Evolutionary conservation across 2,113 vertebrate genomes (phyloP), one percentile per base, ranked within the genome.

Genomic region (Gavia stellata): DNA sequence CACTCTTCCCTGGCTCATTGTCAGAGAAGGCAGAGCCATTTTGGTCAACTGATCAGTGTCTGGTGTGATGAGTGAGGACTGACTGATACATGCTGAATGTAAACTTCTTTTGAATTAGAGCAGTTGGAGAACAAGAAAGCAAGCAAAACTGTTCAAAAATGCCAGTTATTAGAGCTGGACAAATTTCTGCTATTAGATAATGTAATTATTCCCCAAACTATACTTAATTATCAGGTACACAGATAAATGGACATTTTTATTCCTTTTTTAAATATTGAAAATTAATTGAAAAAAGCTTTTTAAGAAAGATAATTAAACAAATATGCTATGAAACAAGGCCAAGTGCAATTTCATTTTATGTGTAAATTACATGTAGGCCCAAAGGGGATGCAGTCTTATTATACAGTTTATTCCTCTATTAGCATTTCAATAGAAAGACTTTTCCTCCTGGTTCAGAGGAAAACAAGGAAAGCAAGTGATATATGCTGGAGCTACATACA

Each of bases 281-380:
- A 98, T 98, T 98, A 98, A 98, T 97, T 98, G 97, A 98, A 97
- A 97, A 97, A 97, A 95, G 93, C 94, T 97, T 97, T 97, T 95
- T 96, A 98, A 98, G 91, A 93, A 92, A 90, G 96, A 97, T 98
- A 98, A 98, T 98, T 98, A 98, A 98, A 98, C 97, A 98, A 98
- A 98, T 98, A 98, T 92, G 96, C 94, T 95, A 95, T 88, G 97
- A 97, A 98, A 98, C 95, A 97, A 97, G 97, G 96, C 97, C 97
- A 92, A 75, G 92, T 96, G 95, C 95, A 96, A 94, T 98, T 98
- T 98, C 98, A 98, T 98, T 98, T 98, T 98, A 98, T 98, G 97
- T 98, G 97, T 98, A 98, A 98, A 98, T 98, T 98, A 95, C 97
- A 96, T 81, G 96, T 94, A 96, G 94, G 95, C 97, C 98, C 98